A percentile compares a stretch with the other conserved stretches of the same genome.
Evolutionary conservation across 2,797 vertebrate species (phyloP).

Genomic region (Pseudochaenichthys georgianus): DNA sequence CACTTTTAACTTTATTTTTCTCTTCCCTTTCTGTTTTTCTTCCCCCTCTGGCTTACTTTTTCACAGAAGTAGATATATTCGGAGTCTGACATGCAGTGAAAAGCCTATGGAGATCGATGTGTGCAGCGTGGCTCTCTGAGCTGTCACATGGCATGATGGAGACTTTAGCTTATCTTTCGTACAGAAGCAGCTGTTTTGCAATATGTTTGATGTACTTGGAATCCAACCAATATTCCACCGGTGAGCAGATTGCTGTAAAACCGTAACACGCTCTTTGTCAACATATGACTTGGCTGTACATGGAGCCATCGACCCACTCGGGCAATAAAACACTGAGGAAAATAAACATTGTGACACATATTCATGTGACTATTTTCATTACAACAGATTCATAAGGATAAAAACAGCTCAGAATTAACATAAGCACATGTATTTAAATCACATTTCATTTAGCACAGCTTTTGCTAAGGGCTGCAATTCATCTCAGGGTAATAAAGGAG

Average conservation of each 20-base stretch:
- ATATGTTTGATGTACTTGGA: constrained; percentile 74
- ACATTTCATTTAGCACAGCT: constrained; percentile 56
- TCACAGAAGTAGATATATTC: constrained; percentile 71
- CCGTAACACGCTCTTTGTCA: constrained; percentile 64
- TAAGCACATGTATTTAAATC: constrained; percentile 52
- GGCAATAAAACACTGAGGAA: constrained; percentile 22
- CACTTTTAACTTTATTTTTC: constrained; percentile 24
- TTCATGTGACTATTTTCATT: constrained; percentile 26
- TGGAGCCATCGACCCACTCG: constrained; percentile 42
- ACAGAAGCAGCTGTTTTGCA: constrained; percentile 73
- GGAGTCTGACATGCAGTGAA: constrained; percentile 62
- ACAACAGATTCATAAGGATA: constrained; percentile 18
- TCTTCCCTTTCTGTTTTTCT: constrained; percentile 14
- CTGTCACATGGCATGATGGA: constrained; percentile 77
- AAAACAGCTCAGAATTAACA: constrained; percentile 22
- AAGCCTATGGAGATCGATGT: constrained; percentile 76
- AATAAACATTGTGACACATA: constrained; percentile 29
- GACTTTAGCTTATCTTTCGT: constrained; percentile 75
- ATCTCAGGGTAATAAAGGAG: constrained; percentile 74
- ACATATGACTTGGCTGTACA: constrained; percentile 58
- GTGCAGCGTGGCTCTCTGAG: constrained; percentile 65
- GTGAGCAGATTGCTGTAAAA: constrained; percentile 71
- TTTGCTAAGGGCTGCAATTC: constrained; percentile 63
- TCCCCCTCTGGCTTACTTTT: constrained; percentile 58
- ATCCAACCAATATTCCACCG: constrained; percentile 64